phyloP scores from a whole-genome alignment of 2,888 invertebrate species.

The Altica lythri region DNA sequence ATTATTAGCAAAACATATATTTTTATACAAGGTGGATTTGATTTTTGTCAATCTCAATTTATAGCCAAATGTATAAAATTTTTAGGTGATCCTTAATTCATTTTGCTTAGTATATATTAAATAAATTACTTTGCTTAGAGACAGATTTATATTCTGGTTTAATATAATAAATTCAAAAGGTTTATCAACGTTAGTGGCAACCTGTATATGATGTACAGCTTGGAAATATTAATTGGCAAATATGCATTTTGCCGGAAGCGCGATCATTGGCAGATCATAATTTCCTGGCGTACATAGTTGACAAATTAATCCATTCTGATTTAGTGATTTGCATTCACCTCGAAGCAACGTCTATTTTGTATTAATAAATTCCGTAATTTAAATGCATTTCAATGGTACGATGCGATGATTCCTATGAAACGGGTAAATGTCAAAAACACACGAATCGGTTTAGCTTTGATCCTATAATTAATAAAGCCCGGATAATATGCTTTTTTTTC shows the following conservation, averaged over 20 bases:
- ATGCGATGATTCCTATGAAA: constrained; percentile 39
- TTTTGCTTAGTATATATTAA: too few species aligned
- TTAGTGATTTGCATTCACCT: constrained; percentile 41
- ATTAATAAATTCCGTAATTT: constrained; percentile 50
- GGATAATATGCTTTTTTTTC: too few species aligned
- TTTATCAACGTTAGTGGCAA: not conserved
- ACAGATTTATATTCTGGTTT: too few species aligned
- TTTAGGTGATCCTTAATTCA: too few species aligned
- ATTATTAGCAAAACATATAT: too few species aligned
- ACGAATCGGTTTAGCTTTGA: constrained; percentile 38
- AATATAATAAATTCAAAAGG: too few species aligned
- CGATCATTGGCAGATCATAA: constrained; percentile 33
- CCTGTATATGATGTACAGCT: constrained; percentile 19
- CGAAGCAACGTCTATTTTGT: constrained; percentile 37
- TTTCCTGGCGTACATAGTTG: constrained; percentile 37
- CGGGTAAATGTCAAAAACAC: constrained; percentile 48
- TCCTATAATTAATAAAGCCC: constrained; percentile 27
- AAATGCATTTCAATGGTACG: constrained; percentile 42
- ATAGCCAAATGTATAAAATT: too few species aligned
- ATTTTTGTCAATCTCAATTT: too few species aligned
- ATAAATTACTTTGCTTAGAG: too few species aligned
- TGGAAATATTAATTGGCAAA: constrained; percentile 31
- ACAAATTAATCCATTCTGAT: constrained; percentile 45
- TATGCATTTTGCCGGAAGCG: constrained; percentile 28
- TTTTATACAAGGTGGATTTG: too few species aligned